Evolutionary conservation across 2,888 invertebrate genomes (phyloP), one percentile per base, ranked within the genome.

Genomic region (Heliconius aoede): DNA sequence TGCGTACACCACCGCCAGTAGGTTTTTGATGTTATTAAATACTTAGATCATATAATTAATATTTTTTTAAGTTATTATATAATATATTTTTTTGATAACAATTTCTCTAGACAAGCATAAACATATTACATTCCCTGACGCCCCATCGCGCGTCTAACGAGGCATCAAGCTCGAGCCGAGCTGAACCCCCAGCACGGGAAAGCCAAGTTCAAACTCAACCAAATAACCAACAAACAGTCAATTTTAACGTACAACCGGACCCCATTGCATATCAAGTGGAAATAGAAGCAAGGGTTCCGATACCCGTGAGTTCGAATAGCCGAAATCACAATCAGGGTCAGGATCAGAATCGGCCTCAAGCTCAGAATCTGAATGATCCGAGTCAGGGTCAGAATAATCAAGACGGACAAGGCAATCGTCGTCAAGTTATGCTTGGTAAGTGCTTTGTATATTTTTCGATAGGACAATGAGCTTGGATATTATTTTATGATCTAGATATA

Each of bases 191-290:
- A 21, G 55, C 58, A 21, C 74, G 73, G 36, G 5, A 24, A 7
- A 36, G 15, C 65, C 72, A 74, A 32, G 40, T 64, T 79, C 78
- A 26, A 73, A 61, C 78, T 40, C 81, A 81, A 78, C 80, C 85
- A 78, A 88, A 87, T 84, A 87, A 85, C 64, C 86, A 85, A 80
- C 86, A 87, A 76, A 86, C 85, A 74, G 77, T 82, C 60, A 82
- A 82, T 73, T 78, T 79, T 40, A 79, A 77, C 24, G 72, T 77
- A 28, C 76, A 84, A 84, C 86, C 89, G 75, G 87, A 87, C 58
- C 88, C 90, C 4, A 80, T 87, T 73, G 87, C 86, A 1, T 90
- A 89, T 78, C 90, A 91, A 85, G 86, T 91, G 78, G 91, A 91
- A 80, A 90, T 91, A 80, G 91, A 89, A 77, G 87, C 90, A 51